phyloP scores from a whole-genome alignment of 2,797 vertebrate genomes.

The Halcyon chelicuti region DNA sequence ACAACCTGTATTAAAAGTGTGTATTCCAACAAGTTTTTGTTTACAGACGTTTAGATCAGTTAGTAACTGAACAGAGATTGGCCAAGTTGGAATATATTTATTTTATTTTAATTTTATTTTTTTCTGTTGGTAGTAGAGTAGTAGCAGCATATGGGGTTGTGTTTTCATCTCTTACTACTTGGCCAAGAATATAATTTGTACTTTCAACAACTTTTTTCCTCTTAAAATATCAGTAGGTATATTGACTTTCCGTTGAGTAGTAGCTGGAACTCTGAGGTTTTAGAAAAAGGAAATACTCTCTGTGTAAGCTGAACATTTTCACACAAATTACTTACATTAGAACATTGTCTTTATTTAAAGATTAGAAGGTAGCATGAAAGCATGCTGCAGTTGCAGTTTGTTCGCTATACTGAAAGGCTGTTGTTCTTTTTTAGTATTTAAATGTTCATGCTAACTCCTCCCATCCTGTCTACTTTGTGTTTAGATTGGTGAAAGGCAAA shows the following conservation, averaged over 20 bases:
- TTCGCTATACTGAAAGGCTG: background rate
- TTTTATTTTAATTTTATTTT: background rate
- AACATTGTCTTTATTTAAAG: background rate
- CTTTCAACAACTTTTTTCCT: background rate
- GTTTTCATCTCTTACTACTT: background rate
- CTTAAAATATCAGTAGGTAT: background rate
- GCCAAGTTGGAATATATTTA: background rate
- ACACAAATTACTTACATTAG: background rate
- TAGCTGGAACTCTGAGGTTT: background rate
- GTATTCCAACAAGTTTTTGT: background rate
- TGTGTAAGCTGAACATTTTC: background rate
- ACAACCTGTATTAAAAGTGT: background rate
- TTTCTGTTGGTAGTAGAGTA: background rate
- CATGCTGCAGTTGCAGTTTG: background rate
- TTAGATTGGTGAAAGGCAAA: background rate
- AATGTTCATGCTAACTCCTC: background rate
- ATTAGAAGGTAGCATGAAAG: background rate
- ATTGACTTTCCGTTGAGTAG: background rate
- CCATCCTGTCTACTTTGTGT: conserved; percentile 22
- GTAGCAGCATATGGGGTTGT: background rate
- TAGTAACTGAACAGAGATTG: background rate
- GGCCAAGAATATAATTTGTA: background rate
- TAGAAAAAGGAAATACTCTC: background rate
- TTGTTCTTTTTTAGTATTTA: conserved; percentile 11
- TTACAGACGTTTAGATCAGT: background rate